Evolutionary conservation across 2,888 invertebrate genomes (phyloP).

Genomic region (Parelbella ahira): DNA sequence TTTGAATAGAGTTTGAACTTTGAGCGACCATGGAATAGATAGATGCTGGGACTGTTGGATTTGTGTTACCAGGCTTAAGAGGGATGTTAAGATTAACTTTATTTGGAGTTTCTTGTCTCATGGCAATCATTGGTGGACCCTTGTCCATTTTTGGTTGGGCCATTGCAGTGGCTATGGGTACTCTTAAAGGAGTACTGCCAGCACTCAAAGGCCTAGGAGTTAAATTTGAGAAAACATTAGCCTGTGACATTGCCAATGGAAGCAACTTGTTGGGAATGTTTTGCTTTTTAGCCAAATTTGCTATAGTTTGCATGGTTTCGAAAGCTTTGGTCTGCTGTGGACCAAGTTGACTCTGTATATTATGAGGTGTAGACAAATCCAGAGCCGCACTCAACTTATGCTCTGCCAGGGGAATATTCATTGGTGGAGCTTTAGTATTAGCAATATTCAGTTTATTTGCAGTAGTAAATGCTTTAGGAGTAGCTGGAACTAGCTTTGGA

Average conservation of each 20-base stretch:
- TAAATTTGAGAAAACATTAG: slow-evolving; percentile 51
- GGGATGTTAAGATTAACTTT: slow-evolving; percentile 52
- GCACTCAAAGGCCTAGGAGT: slow-evolving; percentile 50
- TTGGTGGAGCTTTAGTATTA: slow-evolving; percentile 40
- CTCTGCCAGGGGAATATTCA: slow-evolving; percentile 40
- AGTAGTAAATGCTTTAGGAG: slow-evolving; percentile 60
- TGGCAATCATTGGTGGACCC: slow-evolving; percentile 39
- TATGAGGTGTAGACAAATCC: slow-evolving; percentile 72
- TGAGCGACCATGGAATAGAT: slow-evolving; percentile 51
- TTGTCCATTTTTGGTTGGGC: slow-evolving; percentile 63
- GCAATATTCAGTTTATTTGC: slow-evolving; percentile 54
- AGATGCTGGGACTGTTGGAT: slow-evolving; percentile 45
- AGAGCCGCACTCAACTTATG: slow-evolving; percentile 64
- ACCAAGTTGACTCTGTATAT: slow-evolving; percentile 59
- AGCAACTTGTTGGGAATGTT: slow-evolving; percentile 56
- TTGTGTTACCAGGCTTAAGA: slow-evolving; percentile 45
- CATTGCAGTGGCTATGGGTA: slow-evolving; percentile 52
- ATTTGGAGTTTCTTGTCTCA: slow-evolving; percentile 49
- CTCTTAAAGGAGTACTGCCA: slow-evolving; percentile 50
- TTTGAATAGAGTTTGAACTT: slow-evolving; percentile 49
- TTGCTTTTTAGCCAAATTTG: slow-evolving; percentile 74
- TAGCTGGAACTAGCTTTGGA: slow-evolving; percentile 69
- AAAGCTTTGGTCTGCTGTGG: slow-evolving; percentile 70
- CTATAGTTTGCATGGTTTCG: slow-evolving; percentile 77
- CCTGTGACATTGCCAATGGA: slow-evolving; percentile 49